Percentiles rank a stretch among this genome's conserved stretches.
phyloP scores from a whole-genome alignment of 2,888 invertebrate species.

The Tetranychus truncatus region DNA sequence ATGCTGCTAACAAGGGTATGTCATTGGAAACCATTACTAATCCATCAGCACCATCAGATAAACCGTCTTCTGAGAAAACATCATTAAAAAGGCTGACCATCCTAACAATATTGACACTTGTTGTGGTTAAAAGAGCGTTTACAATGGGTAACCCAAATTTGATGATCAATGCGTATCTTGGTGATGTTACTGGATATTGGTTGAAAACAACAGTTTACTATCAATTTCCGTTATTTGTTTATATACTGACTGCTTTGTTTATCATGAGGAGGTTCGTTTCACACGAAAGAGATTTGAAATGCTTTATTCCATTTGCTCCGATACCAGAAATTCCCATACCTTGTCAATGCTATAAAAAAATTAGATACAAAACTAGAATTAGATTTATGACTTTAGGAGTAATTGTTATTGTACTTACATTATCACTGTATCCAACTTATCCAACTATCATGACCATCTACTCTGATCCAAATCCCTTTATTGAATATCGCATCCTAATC shows the following conservation, averaged over 20 bases:
- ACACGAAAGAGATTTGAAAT: background rate
- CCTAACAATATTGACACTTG: background rate
- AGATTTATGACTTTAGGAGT: background rate
- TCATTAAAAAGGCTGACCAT: background rate
- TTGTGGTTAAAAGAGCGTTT: background rate
- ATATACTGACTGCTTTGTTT: background rate
- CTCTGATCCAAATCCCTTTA: background rate
- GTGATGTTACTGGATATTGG: background rate
- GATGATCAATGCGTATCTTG: background rate
- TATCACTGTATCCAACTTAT: background rate
- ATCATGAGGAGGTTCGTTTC: background rate
- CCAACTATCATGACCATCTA: background rate
- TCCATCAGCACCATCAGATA: background rate
- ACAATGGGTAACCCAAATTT: background rate
- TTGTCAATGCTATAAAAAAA: background rate
- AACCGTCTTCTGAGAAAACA: background rate
- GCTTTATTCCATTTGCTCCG: background rate
- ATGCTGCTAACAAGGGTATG: background rate
- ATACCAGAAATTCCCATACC: background rate
- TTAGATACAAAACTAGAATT: background rate
- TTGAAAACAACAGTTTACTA: background rate
- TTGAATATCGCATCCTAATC: background rate
- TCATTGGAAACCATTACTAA: background rate
- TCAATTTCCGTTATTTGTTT: background rate
- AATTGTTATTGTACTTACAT: background rate